phyloP scores from a whole-genome alignment of 2,113 vertebrate genomes.

The Clarias gariepinus region DNA sequence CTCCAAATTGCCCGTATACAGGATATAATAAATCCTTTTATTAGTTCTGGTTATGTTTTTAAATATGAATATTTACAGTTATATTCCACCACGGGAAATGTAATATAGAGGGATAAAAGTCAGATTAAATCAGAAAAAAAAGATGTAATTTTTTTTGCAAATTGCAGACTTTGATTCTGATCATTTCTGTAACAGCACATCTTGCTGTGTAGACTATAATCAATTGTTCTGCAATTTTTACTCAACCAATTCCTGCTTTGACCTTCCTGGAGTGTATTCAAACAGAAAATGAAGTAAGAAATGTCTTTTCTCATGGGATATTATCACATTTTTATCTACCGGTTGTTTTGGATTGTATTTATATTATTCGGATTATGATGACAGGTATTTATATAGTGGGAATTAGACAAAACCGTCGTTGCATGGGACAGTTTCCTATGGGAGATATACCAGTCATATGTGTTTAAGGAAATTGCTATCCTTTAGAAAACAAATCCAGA shows the following conservation, averaged over 20 bases:
- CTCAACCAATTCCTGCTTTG: not conserved
- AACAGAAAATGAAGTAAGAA: not conserved
- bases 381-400: not conserved
- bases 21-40: too few species aligned
- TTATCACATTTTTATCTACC: not conserved
- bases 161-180: not conserved
- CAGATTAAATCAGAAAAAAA: not conserved
- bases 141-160: not conserved
- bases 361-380: not conserved
- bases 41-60: too few species aligned
- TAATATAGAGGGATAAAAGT: not conserved
- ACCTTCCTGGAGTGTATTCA: not conserved
- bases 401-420: not conserved
- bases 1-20: too few species aligned
- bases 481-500: not conserved
- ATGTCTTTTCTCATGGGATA: not conserved
- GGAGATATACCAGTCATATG: not conserved
- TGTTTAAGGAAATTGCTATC: not conserved
- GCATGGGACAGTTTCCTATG: not conserved
- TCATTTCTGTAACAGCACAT: not conserved
- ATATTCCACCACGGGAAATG: not conserved
- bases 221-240: not conserved
- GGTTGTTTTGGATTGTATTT: not conserved
- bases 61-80: too few species aligned
- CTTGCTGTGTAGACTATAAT: not conserved